A percentile compares a stretch with the other conserved stretches of the same genome.
These are phyloP conservation scores for Sepioteuthis lessoniana DNA, from an alignment of 2,888 invertebrate genomes.

Conservation along the genomic window DNA sequence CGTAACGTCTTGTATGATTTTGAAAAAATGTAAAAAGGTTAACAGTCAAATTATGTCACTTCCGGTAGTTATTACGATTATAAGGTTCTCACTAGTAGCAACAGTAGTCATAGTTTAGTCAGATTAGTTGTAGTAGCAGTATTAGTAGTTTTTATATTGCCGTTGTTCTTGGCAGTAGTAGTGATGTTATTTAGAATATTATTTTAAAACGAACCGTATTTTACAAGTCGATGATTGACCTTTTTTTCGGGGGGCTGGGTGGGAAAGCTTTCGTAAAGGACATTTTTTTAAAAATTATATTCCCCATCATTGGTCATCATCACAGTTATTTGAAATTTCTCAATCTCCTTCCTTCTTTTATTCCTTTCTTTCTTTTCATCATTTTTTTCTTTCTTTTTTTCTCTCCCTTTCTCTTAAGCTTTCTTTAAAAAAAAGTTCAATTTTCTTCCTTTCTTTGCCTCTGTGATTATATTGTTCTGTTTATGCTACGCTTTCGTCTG, in stretches of 20 bases:
- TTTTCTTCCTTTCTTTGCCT: neutral
- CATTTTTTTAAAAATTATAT: too few relatives aligned
- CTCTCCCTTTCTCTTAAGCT: too few relatives aligned
- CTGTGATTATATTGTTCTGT: neutral
- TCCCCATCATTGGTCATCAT: too few relatives aligned
- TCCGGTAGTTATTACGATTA: neutral
- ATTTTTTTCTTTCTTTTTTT: too few relatives aligned
- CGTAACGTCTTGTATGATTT: neutral
- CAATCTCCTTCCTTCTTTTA: too few relatives aligned
- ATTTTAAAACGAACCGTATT: neutral
- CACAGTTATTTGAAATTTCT: too few relatives aligned
- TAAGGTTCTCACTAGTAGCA: neutral
- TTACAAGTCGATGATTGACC: neutral
- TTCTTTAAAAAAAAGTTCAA: neutral
- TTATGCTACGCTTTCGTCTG: conserved; percentile 43
- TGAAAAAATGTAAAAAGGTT: neutral
- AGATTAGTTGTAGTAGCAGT: neutral
- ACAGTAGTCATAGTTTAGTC: neutral
- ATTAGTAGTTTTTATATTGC: neutral
- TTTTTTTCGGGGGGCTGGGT: too few relatives aligned
- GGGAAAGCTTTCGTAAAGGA: too few relatives aligned
- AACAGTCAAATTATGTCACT: neutral
- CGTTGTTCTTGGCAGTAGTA: neutral
- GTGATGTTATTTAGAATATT: neutral
- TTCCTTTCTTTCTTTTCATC: too few relatives aligned